Base-by-base conservation (phyloP, 2,888 invertebrate species). In the Temnothorax ravouxi region DNA sequence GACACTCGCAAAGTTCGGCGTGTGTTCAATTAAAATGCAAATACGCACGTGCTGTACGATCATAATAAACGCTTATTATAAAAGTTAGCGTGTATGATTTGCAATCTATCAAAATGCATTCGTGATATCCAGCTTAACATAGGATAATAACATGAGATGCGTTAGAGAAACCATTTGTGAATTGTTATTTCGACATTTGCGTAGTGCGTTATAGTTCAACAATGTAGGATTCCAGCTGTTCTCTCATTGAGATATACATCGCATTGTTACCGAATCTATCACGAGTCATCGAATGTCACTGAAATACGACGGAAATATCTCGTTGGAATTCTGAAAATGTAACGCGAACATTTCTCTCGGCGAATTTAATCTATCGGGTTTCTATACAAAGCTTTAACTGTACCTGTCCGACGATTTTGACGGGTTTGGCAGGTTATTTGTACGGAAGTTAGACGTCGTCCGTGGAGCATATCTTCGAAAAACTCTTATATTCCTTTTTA, bases 11-110 rank as follows among this genome's bases (percentile, higher is more conserved):
- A 25, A 59, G 25, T 75, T 34, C 47, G 52, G 25, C 1, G 15
- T 25, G 25, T 74, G 74, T 83, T 54, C 44, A 61, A 64, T 83
- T 75, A 61, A 87, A 74, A 87, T 80, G 88, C 56, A 86, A 89
- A 69, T 82, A 71, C 47, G 5, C 38, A 56, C 3, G 52, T 77
- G 74, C 38, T 56, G 54, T 56, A 66, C 34, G 56, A 75, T 47
- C 44, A 56, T 87, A 86, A 89, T n/a, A n/a, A n/a, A n/a, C n/a
- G 80, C 88, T 67, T 59, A 84, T 87, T 85, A 71, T n/a, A 21
- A 34, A 41, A 15, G 21, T 79, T n/a, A n/a, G 38, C 18, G 13
- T 59, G 13, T 0, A 15, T 47, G 25, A 44, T 13, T 50, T 62
- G 50, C 25, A 25, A 50, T 62, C 21, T 15, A 75, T 64, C 62